A percentile compares a stretch with the other conserved stretches of the same genome.
These are phyloP conservation scores for Sussaba pulchella DNA, from an alignment of 2,888 invertebrate species.

Conservation along the genomic window DNA sequence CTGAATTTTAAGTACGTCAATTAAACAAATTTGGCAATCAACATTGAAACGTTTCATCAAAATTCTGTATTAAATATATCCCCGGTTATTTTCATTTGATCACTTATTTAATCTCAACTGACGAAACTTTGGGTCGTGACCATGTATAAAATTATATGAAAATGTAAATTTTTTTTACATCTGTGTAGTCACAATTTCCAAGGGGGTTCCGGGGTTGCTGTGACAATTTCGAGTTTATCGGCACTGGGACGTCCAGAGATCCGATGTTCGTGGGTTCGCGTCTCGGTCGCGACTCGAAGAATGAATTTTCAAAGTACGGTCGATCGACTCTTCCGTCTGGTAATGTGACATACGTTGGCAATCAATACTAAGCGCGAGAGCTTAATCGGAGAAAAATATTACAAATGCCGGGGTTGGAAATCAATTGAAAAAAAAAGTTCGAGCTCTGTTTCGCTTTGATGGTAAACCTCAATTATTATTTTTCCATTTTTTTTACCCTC, in stretches of 20 bases:
- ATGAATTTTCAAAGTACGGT: conserved; percentile 1
- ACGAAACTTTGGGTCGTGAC: too few relatives aligned
- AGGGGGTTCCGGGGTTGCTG: neutral
- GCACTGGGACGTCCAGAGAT: neutral
- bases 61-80: too few relatives aligned
- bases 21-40: too few relatives aligned
- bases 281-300: neutral
- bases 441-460: conserved; percentile 21
- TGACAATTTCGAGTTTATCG: neutral
- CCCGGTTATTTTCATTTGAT: too few relatives aligned
- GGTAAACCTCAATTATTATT: neutral
- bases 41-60: too few relatives aligned
- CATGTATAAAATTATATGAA: neutral
- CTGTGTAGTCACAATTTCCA: neutral
- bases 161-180: neutral
- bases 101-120: too few relatives aligned
- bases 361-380: neutral
- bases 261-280: neutral
- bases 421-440: neutral
- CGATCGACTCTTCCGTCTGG: neutral
- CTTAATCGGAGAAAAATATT: too few relatives aligned
- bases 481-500: neutral
- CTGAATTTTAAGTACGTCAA: too few relatives aligned
- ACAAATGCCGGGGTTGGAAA: neutral
- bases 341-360: neutral